phyloP scores from a whole-genome alignment of 2,888 invertebrate genomes.

The Polyommatus icarus region DNA sequence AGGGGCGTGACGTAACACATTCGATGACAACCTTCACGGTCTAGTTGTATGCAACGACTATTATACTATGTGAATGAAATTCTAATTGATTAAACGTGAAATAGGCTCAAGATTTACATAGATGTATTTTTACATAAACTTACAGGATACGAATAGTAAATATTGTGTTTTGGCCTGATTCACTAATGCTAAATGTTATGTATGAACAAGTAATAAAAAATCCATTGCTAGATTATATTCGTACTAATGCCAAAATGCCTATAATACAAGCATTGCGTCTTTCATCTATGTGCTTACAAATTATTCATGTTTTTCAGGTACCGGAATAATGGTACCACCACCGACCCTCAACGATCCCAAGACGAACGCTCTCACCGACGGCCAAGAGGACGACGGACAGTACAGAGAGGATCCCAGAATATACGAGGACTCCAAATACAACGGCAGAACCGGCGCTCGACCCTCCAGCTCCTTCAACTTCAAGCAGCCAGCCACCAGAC shows the following conservation, averaged over 20 bases:
- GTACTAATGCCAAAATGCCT: not conserved
- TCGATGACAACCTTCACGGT: conserved; percentile 43
- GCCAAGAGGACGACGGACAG: conserved; percentile 91
- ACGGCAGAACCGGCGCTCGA: conserved; percentile 54
- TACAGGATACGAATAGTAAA: no score
- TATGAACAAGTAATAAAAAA: not conserved
- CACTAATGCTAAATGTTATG: no score
- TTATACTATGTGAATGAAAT: conserved; percentile 5
- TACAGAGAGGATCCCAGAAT: conserved; percentile 91
- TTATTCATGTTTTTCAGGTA: conserved; percentile 60
- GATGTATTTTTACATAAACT: not conserved
- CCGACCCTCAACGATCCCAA: conserved; percentile 82
- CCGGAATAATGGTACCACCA: conserved; percentile 90
- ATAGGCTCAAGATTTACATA: not conserved
- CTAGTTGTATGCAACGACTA: conserved; percentile 36
- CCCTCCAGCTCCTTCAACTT: conserved; percentile 52
- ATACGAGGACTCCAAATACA: conserved; percentile 87
- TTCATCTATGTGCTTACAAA: not conserved
- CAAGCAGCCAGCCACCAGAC: conserved; percentile 49
- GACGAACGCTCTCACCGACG: conserved; percentile 77
- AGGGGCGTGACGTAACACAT: conserved; percentile 35
- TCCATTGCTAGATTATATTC: not conserved
- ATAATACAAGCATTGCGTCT: not conserved
- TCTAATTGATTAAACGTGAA: not conserved
- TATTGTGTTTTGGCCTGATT: no score